These are phyloP conservation scores for Agriopis aurantiaria DNA, from an alignment of 2,888 invertebrate species.

Conservation along the genomic window DNA sequence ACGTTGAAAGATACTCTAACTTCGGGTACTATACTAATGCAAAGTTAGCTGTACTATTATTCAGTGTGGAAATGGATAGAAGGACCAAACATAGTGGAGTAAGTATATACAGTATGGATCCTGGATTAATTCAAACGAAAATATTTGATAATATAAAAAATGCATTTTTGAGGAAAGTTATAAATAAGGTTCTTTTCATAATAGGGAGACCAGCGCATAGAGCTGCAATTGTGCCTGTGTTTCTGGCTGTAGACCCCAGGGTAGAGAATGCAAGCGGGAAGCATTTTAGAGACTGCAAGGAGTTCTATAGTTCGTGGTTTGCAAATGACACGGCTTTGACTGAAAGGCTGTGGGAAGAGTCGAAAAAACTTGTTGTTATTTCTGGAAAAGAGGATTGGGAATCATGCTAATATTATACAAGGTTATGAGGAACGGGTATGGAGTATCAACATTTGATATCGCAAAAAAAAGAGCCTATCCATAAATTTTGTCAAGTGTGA, in stretches of 20 bases:
- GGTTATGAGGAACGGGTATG: background rate
- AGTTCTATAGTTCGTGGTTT: slow-evolving; percentile 75
- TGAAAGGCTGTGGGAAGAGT: slow-evolving; percentile 63
- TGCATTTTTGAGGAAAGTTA: slow-evolving; percentile 47
- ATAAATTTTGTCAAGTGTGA: too few species aligned
- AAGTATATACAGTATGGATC: slow-evolving; percentile 93
- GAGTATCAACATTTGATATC: background rate
- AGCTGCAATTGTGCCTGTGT: slow-evolving; percentile 68
- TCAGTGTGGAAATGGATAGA: slow-evolving; percentile 83
- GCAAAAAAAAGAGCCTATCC: too few species aligned
- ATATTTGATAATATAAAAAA: slow-evolving; percentile 88
- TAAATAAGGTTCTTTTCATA: slow-evolving; percentile 56
- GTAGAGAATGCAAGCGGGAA: slow-evolving; percentile 64
- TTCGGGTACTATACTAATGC: slow-evolving; percentile 85
- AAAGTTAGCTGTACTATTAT: slow-evolving; percentile 67
- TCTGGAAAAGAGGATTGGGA: slow-evolving; percentile 70
- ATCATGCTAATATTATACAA: background rate
- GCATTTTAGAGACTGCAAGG: slow-evolving; percentile 70
- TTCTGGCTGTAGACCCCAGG: slow-evolving; percentile 63
- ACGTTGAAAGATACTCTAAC: slow-evolving; percentile 87
- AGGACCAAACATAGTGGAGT: slow-evolving; percentile 82
- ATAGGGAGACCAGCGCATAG: slow-evolving; percentile 61
- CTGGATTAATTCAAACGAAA: slow-evolving; percentile 92
- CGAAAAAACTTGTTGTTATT: slow-evolving; percentile 64
- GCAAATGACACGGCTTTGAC: slow-evolving; percentile 62